Base-by-base conservation (phyloP, 2,888 invertebrate genomes). In the Eupeodes latifasciatus region DNA sequence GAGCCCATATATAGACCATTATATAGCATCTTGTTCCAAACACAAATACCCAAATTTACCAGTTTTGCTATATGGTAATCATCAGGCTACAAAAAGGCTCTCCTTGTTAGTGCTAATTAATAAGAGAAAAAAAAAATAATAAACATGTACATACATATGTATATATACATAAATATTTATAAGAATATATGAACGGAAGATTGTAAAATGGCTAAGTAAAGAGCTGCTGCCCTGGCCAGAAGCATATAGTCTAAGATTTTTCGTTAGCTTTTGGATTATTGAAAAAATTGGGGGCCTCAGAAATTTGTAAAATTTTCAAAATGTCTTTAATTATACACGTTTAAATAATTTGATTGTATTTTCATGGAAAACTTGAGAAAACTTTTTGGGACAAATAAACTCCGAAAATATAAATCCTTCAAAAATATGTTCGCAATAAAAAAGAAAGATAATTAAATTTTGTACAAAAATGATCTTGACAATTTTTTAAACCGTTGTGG, bases 51-150 rank as follows among this genome's bases (percentile, higher is more conserved):
- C 75, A 61, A 81, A 85, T 69, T 79, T 86, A 76, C 61, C 83
- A 83, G 71, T 88, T 84, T 88, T 40, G 84, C 84, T 75, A 80
- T 80, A 88, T 84, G 77, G 84, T 84, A 84, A 88, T 88, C 84
- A 88, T 88, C 84, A 78, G 72, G 76, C 10, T 59, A 84, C 76
- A 80, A 81, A 27, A 84, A 81, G 84, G 40, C 72, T 69, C 81
- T 62, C 74, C 84, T 84, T 88, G 87, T 84, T 88, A 84, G 77
- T 74, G 84, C 84, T 88, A 88, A 88, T 88, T 84, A 88, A 88
- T 78, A 87, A 83, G 53, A 69, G 62, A 76, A 67, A 47, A 51
- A n/a, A n/a, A 62, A 16, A 62, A 12, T 44, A 59, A 51, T 19
- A 44, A 62, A 72, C 57, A 67, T 6, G 19, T 47, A n/a, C n/a